Base-by-base conservation (phyloP, 1,140 invertebrate genomes). In the Ganaspis sp. region DNA sequence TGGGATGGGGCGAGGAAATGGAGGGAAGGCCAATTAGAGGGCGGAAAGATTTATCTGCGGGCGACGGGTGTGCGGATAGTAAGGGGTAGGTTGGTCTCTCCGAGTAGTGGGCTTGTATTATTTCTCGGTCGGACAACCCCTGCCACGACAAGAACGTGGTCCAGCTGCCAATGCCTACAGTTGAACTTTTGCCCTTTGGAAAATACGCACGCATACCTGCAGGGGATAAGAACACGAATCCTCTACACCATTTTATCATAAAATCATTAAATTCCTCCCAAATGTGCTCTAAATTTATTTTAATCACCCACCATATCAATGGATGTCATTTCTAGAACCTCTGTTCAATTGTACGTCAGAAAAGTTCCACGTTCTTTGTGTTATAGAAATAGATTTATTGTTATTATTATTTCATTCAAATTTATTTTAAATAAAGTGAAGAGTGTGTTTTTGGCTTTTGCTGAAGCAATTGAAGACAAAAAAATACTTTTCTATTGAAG, bases 1-100 rank as follows among this genome's bases (percentile, higher is more conserved):
- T 83, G 84, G 84, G 83, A 86, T 86, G 86, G 84, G 85, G 86
- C 83, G 82, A 87, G 88, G 86, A 89, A 90, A 87, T 87, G 86
- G 85, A 89, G 88, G 87, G 87, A 90, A 89, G 90, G 88, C 89
- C 89, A 91, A 90, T 91, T 90, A 91, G 89, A 91, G 89, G 88
- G 89, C 87, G 87, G 87, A 79, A 89, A 91, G 89, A 91, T 91
- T 91, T 91, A 91, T 91, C 87, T 90, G 80, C 84, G 86, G 87
- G 87, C 87, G 87, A 91, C 90, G 90, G 89, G 87, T 90, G 90
- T 87, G 85, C 88, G 87, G 83, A 89, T 89, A 83, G 87, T 83
- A 86, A 84, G 84, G 88, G 89, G 88, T 88, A 86, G 86, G 72
- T 84, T 76, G 86, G 77, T 76, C 81, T 80, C 77, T 85, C 81